Conservation (phyloP, 2,113 vertebrate genomes). For the Cottus gobio region DNA sequence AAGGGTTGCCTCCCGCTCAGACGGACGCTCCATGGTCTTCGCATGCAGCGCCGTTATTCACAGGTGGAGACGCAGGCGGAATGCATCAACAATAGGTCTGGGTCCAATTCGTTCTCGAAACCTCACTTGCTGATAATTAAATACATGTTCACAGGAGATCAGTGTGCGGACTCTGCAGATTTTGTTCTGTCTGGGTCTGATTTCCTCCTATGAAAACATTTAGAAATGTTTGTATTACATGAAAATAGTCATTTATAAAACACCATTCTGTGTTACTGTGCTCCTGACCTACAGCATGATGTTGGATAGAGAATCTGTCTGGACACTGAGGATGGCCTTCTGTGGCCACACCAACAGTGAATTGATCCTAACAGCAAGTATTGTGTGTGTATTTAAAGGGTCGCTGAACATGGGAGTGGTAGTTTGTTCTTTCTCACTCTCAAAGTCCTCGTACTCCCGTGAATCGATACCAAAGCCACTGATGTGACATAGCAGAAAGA, state of each 20-base stretch:
- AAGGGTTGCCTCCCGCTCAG: slow-evolving; percentile 9
- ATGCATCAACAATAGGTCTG: not conserved
- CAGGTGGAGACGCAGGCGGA: not conserved
- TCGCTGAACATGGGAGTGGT: not conserved
- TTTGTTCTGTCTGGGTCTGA: not conserved
- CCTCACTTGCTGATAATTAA: not conserved
- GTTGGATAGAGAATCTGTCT: not conserved
- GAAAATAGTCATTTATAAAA: not conserved
- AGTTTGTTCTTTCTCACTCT: not conserved
- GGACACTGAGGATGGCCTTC: not conserved
- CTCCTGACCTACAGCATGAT: not conserved
- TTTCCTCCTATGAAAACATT: slow-evolving; percentile 1
- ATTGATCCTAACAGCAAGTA: not conserved
- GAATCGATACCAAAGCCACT: too few relatives aligned
- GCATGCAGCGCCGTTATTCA: not conserved
- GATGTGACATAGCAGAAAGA: too few relatives aligned
- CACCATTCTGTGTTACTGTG: not conserved
- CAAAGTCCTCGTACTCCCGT: too few relatives aligned
- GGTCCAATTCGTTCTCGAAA: slow-evolving; percentile 5
- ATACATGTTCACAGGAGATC: not conserved
- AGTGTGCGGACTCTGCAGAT: not conserved
- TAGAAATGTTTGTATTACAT: not conserved
- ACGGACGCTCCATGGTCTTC: not conserved
- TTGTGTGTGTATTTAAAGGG: not conserved
- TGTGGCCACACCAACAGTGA: not conserved